Conservation (phyloP, 2,888 invertebrate species). For the Eupithecia inturbata region DNA sequence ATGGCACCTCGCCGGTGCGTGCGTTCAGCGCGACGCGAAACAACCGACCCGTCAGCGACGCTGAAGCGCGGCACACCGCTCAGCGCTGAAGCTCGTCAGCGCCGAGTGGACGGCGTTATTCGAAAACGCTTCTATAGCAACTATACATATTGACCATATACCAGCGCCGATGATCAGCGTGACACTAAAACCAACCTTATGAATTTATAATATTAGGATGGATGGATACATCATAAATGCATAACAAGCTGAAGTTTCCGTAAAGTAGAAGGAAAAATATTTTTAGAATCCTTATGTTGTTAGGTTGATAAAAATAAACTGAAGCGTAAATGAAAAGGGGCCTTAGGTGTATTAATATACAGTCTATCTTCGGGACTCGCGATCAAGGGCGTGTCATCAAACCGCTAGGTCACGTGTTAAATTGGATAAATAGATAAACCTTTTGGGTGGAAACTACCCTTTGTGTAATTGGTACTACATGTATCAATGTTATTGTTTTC, state of each 20-base stretch:
- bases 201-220: too few relatives aligned
- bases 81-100: too few relatives aligned
- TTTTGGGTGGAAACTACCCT: not conserved
- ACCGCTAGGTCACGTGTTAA: not conserved
- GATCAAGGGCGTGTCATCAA: not conserved
- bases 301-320: not conserved
- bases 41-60: too few relatives aligned
- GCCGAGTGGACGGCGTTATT: too few relatives aligned
- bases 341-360: not conserved
- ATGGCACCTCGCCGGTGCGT: too few relatives aligned
- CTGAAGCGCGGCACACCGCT: too few relatives aligned
- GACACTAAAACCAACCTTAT: too few relatives aligned
- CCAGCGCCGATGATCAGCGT: too few relatives aligned
- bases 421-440: not conserved
- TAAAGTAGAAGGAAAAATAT: not conserved
- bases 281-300: not conserved
- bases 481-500: not conserved
- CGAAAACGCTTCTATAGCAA: too few relatives aligned
- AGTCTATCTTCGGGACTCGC: not conserved
- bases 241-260: not conserved
- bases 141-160: too few relatives aligned
- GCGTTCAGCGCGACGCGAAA: too few relatives aligned
- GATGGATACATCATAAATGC: too few relatives aligned
- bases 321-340: not conserved
- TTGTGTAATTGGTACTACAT: not conserved